Percentiles rank a stretch among this genome's conserved stretches.
These are phyloP conservation scores for Ceriagrion tenellum DNA, from an alignment of 2,888 invertebrate species.

Conservation along the genomic window DNA sequence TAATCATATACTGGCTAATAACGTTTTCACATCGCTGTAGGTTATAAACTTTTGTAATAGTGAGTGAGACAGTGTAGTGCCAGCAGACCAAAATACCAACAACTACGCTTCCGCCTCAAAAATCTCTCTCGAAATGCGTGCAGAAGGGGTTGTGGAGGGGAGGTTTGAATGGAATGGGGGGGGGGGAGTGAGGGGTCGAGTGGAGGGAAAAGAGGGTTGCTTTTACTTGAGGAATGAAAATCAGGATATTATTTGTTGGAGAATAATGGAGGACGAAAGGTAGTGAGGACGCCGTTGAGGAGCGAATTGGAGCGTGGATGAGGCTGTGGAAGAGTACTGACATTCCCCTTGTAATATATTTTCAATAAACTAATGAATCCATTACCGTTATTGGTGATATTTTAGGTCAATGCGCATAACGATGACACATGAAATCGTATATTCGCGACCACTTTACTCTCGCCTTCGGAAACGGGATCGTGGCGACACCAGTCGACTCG, in stretches of 20 bases:
- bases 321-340: too few species aligned
- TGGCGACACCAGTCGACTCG: neutral
- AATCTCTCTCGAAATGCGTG: neutral
- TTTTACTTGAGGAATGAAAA: neutral
- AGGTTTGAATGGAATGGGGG: too few species aligned
- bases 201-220: neutral
- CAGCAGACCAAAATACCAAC: neutral
- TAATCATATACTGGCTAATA: neutral
- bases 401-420: conserved; percentile 43
- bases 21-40: neutral
- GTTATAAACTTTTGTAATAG: neutral
- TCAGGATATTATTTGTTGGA: neutral
- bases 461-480: neutral
- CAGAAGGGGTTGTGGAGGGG: too few species aligned
- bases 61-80: neutral
- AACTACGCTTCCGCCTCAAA: neutral
- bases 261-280: conserved; percentile 30
- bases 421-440: conserved; percentile 27
- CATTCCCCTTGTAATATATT: conserved; percentile 50
- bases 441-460: conserved; percentile 43
- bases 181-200: too few species aligned
- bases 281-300: neutral
- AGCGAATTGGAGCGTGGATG: too few species aligned
- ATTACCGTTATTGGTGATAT: conserved; percentile 65
- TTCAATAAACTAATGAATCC: conserved; percentile 52